Evolutionary conservation across 2,888 invertebrate species (phyloP), one percentile per base, ranked within the genome.

Genomic region (Noctua fimbriata): DNA sequence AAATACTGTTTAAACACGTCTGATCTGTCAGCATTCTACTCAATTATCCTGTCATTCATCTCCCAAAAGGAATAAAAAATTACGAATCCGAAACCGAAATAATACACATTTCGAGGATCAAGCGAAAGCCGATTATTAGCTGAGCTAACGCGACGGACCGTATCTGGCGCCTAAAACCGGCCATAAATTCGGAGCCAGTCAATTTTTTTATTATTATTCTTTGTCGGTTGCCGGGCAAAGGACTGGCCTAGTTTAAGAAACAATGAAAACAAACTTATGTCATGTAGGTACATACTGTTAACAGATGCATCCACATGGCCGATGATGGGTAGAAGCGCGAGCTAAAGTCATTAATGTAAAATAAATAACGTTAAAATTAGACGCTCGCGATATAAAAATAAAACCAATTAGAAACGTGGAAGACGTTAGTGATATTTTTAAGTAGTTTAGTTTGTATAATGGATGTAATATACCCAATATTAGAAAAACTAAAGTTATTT

Each of bases 241-340:
- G 84, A 87, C 82, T 81, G 84, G 78, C 81, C 89, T 86, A 87
- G 88, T 90, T 89, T 73, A 36, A 76, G n/a, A 67, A 80, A 83
- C 76, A 87, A 87, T 89, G 78, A 83, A 85, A 94, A 93, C 89
- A 94, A 92, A 93, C 92, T 92, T 89, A 90, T 91, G 84, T 87
- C 89, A 87, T 81, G 86, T 87, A 79, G 65, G 41, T 65, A 83
- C 88, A 83, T 76, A 69, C 36, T 86, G 82, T 75, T 86, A 89
- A 90, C 95, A 94, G 91, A 93, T 94, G 94, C 89, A 91, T 81
- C 84, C 94, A 93, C 76, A 93, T 92, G 92, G 85, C 83, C 63
- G 63, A 28, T 75, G 49, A 75, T 66, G 52, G 14, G 87, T 88
- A 89, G 84, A 88, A 77, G 49, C 85, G 78, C 72, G 69, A 79